phyloP scores from a whole-genome alignment of 2,797 vertebrate species.

The Tadarida brasiliensis region DNA sequence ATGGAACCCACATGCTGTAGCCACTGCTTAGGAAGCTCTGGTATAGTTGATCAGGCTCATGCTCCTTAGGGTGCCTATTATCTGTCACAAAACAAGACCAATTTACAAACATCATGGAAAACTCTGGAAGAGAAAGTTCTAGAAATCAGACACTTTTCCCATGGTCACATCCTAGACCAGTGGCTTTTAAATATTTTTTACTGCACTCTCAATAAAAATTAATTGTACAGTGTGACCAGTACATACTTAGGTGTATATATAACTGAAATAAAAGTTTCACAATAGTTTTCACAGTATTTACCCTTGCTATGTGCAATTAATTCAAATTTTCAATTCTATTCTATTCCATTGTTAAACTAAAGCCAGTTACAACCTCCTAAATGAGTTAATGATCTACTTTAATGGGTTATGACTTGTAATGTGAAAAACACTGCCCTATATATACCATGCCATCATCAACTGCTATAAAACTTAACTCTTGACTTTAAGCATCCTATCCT shows the following conservation, averaged over 20 bases:
- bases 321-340: slow-evolving; percentile 32
- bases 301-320: neutral
- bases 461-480: slow-evolving; percentile 5
- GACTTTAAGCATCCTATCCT: slow-evolving; percentile 5
- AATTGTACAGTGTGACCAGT: neutral
- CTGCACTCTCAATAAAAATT: neutral
- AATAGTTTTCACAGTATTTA: slow-evolving; percentile 44
- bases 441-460: neutral
- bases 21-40: neutral
- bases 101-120: slow-evolving; percentile 27
- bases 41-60: neutral
- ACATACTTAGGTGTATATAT: neutral
- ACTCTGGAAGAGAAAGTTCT: slow-evolving; percentile 40
- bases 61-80: neutral
- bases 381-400: slow-evolving; percentile 19
- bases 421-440: slow-evolving; percentile 5
- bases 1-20: neutral
- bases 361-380: slow-evolving; percentile 10
- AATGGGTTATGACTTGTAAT: neutral
- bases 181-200: slow-evolving; percentile 11
- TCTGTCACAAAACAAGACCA: slow-evolving; percentile 6
- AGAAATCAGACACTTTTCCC: neutral
- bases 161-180: neutral
- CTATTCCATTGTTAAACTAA: neutral
- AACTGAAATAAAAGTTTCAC: neutral